A percentile compares a stretch with the other conserved stretches of the same genome.
Evolutionary conservation across 2,888 invertebrate species (phyloP).

Genomic region (Yponomeuta plumbellus): DNA sequence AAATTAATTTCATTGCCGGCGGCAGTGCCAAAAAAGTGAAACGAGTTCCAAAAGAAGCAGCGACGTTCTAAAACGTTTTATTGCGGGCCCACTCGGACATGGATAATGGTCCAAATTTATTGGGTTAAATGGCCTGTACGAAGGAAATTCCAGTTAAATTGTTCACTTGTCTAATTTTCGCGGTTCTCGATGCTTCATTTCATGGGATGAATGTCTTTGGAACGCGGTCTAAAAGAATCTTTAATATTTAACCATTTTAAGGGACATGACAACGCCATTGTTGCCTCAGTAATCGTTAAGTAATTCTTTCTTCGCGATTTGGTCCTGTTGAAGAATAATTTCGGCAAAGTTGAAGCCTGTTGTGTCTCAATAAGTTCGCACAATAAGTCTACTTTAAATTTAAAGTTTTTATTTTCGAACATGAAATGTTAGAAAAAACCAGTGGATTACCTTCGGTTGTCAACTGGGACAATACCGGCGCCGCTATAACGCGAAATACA

Average conservation of each 20-base stretch:
- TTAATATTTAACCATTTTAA: conserved; percentile 30
- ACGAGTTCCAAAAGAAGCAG: conserved; percentile 59
- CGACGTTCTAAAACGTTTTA: conserved; percentile 55
- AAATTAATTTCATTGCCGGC: conserved; percentile 61
- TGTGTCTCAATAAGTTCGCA: not conserved
- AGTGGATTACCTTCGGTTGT: not conserved
- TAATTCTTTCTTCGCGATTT: conserved; percentile 8
- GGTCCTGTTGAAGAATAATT: not conserved
- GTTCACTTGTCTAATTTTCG: conserved; percentile 67
- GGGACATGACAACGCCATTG: conserved; percentile 20
- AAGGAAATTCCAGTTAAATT: conserved; percentile 61
- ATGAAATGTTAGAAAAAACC: not conserved
- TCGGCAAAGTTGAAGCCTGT: not conserved
- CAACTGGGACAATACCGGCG: not conserved
- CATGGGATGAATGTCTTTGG: conserved; percentile 39
- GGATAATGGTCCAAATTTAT: conserved; percentile 72
- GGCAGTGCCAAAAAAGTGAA: conserved; percentile 58
- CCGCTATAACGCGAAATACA: not conserved
- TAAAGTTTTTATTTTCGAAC: not conserved
- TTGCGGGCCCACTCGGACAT: conserved; percentile 56
- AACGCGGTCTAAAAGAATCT: conserved; percentile 25
- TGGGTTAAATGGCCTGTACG: conserved; percentile 64
- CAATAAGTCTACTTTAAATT: not conserved
- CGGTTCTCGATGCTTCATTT: conserved; percentile 59
- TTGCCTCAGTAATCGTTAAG: not conserved